Base-by-base conservation (phyloP, 1,140 invertebrate species). In the Drosophila burlai region DNA sequence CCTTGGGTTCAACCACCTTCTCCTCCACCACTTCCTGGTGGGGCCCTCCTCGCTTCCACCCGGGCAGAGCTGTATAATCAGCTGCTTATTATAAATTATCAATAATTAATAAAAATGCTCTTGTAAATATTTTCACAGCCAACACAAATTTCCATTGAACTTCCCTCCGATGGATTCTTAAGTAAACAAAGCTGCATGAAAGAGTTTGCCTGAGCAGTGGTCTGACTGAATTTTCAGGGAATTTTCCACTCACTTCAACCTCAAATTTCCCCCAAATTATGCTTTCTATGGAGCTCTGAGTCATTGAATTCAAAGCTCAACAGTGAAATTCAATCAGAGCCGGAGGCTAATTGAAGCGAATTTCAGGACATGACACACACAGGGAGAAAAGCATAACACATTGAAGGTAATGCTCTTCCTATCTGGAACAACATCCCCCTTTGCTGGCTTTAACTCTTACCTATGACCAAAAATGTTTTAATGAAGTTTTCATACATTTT, bases 61-160 rank as follows among this genome's bases (percentile, higher is more conserved):
- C 40, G 54, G 38, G n/a, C 49, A 42, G 40, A 31, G 49, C 52
- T 52, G 77, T 66, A 71, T 84, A 75, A 85, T 85, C 77, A 84
- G 73, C 36, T 81, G 82, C 82, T 79, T 85, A 85, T 81, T 85
- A 81, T 79, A 71, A 85, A 85, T 85, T 85, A 85, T 71, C 67
- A 85, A 86, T 85, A 79, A 78, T 81, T 84, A 85, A 77, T 81
- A 85, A 79, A 73, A 84, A 84, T 75, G 58, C 74, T 65, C 63
- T 71, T 71, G 78, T 71, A 84, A 85, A 85, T 81, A 85, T 85
- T 81, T 67, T 29, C 40, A 46, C 38, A 66, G 52, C 38, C 29
- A 50, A 42, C 64, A 29, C 49, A 50, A 69, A 42, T 62, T 68
- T 43, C 26, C 15, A 43, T 9, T 24, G 24, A 54, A 68, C 63